Evolutionary conservation across 2,113 vertebrate species (phyloP).

Genomic region (Serranochromis macrocephalus): DNA sequence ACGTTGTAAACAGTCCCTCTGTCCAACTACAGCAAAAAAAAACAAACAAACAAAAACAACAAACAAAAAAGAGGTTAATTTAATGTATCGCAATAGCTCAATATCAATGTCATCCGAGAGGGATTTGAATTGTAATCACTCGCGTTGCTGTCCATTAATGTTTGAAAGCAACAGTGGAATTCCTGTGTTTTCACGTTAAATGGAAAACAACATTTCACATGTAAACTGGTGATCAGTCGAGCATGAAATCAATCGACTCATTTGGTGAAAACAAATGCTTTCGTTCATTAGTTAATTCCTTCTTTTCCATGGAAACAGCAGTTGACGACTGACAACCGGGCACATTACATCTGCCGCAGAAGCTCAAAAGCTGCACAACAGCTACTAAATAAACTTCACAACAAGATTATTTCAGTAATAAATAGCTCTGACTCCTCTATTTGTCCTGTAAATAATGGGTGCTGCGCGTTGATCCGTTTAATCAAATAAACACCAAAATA

Average conservation of each 20-base stretch:
- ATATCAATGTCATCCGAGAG: not conserved
- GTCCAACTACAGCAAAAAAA: not conserved
- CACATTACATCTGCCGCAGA: not conserved
- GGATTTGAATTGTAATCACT: not conserved
- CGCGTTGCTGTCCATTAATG: not conserved
- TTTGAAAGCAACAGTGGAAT: not conserved
- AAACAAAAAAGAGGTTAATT: not conserved
- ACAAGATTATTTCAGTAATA: not conserved
- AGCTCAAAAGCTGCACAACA: not conserved
- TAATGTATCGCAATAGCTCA: not conserved
- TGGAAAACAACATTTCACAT: not conserved
- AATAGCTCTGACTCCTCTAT: not conserved
- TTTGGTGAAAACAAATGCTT: not conserved
- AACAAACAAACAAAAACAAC: fast-evolving
- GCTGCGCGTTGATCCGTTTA: not conserved
- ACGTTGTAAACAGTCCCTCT: slow-evolving; percentile 36
- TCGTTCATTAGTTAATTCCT: not conserved
- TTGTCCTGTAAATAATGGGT: not conserved
- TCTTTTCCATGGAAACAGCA: not conserved
- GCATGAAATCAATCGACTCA: not conserved
- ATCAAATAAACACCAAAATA: not conserved
- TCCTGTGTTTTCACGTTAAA: not conserved
- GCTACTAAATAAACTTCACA: not conserved
- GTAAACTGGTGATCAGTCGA: not conserved
- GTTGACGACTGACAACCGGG: not conserved